Conservation (phyloP, 2,888 invertebrate genomes). For the Cryptocephalus primarius region DNA sequence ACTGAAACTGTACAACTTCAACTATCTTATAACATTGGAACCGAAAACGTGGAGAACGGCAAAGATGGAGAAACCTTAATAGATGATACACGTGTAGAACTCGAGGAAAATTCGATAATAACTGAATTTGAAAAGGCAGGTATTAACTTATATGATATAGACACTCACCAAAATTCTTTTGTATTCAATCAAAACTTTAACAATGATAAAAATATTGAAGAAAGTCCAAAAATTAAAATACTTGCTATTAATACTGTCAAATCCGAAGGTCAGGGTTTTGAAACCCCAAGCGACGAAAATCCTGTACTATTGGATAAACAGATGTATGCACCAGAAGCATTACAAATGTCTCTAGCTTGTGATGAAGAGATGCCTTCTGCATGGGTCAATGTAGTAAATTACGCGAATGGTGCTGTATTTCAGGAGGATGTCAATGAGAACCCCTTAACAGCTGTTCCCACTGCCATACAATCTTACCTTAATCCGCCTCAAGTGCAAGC, state of each 20-base stretch:
- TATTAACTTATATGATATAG: conserved; percentile 29
- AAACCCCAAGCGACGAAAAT: not conserved
- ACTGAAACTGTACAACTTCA: conserved; percentile 34
- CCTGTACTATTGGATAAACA: conserved; percentile 20
- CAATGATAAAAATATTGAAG: conserved; percentile 2
- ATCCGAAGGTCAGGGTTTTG: conserved; percentile 16
- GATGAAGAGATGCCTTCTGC: conserved; percentile 65
- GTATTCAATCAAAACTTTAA: conserved; percentile 2
- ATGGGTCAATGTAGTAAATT: conserved; percentile 63
- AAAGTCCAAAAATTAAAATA: conserved; percentile 16
- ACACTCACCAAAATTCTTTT: conserved; percentile 3
- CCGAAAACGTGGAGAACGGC: conserved; percentile 33
- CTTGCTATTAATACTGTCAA: conserved; percentile 24
- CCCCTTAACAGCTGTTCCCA: conserved; percentile 48
- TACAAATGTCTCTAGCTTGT: conserved; percentile 61
- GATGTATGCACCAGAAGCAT: conserved; percentile 44
- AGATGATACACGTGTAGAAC: conserved; percentile 29
- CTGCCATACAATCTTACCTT: conserved; percentile 53
- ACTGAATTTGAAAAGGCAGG: conserved; percentile 35
- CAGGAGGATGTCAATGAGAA: conserved; percentile 42
- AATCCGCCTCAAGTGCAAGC: conserved; percentile 23
- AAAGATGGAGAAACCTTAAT: conserved; percentile 28
- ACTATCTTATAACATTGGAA: conserved; percentile 34
- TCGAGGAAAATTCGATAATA: conserved; percentile 35
- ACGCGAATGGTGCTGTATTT: conserved; percentile 48